Percentiles rank a stretch among this genome's conserved stretches.
Conservation (phyloP, 2,888 invertebrate species). For the Ecliptopera silaceata region DNA sequence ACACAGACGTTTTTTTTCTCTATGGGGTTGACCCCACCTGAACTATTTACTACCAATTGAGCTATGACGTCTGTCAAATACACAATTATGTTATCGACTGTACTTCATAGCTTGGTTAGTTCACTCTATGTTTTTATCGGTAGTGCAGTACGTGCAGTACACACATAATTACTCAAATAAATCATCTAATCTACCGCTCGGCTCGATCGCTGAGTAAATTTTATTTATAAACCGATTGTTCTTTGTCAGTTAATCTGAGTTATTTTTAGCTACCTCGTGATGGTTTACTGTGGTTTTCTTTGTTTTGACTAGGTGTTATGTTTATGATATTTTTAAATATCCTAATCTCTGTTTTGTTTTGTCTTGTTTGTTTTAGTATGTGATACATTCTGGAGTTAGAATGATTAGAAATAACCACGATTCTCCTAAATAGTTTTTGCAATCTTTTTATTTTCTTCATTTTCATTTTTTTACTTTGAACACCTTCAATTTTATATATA, state of each 20-base stretch:
- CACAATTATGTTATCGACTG: neutral
- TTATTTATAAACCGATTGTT: slow-evolving; percentile 30
- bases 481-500: too few relatives aligned
- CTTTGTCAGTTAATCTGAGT: slow-evolving; percentile 25
- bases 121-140: slow-evolving; percentile 52
- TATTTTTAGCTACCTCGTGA: slow-evolving; percentile 13
- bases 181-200: slow-evolving; percentile 55
- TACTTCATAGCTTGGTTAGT: neutral
- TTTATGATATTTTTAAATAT: slow-evolving; percentile 9
- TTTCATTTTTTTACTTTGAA: neutral
- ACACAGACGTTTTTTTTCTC: too few relatives aligned
- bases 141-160: slow-evolving; percentile 58
- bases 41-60: too few relatives aligned
- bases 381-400: too few relatives aligned
- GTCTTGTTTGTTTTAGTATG: neutral
- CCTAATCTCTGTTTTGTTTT: slow-evolving; percentile 15
- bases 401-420: too few relatives aligned
- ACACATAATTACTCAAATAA: slow-evolving; percentile 74
- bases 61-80: too few relatives aligned
- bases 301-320: slow-evolving; percentile 24
- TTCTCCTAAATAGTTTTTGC: too few relatives aligned
- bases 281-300: slow-evolving; percentile 16
- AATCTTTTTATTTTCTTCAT: too few relatives aligned
- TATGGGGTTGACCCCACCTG: too few relatives aligned
- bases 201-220: slow-evolving; percentile 28